Conservation (phyloP, 2,113 vertebrate species). For the Phylloscopus trochilus region DNA sequence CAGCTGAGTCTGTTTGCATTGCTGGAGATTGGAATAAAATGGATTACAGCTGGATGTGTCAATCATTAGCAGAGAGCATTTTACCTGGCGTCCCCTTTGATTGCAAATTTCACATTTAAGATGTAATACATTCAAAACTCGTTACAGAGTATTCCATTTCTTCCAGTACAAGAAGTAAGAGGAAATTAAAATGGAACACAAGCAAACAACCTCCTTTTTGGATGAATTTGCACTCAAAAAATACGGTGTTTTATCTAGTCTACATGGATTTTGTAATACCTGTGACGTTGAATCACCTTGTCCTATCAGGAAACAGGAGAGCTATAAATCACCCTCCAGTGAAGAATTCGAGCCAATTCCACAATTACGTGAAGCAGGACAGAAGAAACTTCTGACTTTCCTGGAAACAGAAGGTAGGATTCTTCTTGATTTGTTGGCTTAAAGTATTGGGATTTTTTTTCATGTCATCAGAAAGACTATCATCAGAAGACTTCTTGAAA, state of each 20-base stretch:
- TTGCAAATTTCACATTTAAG: not conserved
- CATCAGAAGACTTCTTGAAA: not conserved
- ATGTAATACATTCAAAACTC: not conserved
- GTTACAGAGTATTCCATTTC: not conserved
- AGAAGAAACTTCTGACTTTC: not conserved
- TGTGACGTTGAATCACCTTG: slow-evolving; percentile 25
- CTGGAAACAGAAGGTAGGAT: slow-evolving; percentile 19
- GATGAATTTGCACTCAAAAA: not conserved
- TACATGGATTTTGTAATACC: not conserved
- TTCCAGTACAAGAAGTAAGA: not conserved
- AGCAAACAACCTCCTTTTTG: not conserved
- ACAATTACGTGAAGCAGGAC: not conserved
- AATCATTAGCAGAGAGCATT: not conserved
- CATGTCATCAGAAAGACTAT: too few species aligned
- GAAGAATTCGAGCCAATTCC: not conserved
- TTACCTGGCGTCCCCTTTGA: fast-evolving
- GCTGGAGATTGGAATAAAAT: not conserved
- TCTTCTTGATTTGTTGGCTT: not conserved
- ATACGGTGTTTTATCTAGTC: not conserved
- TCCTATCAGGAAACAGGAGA: slow-evolving; percentile 38
- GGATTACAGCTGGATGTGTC: not conserved
- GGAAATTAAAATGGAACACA: not conserved
- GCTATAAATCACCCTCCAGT: slow-evolving; percentile 8
- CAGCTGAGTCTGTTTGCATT: not conserved
- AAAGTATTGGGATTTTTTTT: not conserved